Evolutionary conservation across 2,113 vertebrate genomes (phyloP).

Genomic region (Misgurnus anguillicaudatus): DNA sequence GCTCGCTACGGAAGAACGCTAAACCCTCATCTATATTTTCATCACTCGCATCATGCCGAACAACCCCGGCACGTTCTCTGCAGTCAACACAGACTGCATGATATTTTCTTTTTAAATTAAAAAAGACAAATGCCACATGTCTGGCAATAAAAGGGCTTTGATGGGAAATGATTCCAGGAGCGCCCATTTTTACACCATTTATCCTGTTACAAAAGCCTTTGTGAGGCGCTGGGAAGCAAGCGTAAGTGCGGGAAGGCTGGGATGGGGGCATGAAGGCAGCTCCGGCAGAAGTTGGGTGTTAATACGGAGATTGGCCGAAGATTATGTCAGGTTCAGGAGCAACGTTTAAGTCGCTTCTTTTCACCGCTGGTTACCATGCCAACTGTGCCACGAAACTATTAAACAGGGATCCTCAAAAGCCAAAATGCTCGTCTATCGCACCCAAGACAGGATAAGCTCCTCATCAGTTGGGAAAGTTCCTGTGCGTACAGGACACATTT

Average conservation of each 20-base stretch:
- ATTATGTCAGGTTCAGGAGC: slow-evolving; percentile 67
- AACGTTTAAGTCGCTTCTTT: slow-evolving; percentile 66
- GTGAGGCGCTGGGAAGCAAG: slow-evolving; percentile 48
- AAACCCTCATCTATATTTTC: slow-evolving; percentile 48
- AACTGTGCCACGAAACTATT: slow-evolving; percentile 70
- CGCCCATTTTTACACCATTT: slow-evolving; percentile 62
- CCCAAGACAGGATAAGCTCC: slow-evolving; percentile 67
- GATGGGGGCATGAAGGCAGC: slow-evolving; percentile 48
- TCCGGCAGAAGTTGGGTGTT: slow-evolving; percentile 61
- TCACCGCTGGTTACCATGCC: slow-evolving; percentile 71
- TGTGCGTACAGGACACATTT: slow-evolving; percentile 62
- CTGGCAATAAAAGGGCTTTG: slow-evolving; percentile 64
- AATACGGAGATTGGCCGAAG: slow-evolving; percentile 71
- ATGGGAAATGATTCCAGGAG: slow-evolving; percentile 64
- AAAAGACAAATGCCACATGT: slow-evolving; percentile 62
- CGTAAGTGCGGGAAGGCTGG: slow-evolving; percentile 32
- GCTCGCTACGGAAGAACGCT: slow-evolving; percentile 15
- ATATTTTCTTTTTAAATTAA: slow-evolving; percentile 61
- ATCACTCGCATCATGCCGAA: slow-evolving; percentile 36
- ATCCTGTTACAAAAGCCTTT: slow-evolving; percentile 62
- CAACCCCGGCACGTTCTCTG: slow-evolving; percentile 19
- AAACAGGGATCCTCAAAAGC: slow-evolving; percentile 59
- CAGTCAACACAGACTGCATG: slow-evolving; percentile 45
- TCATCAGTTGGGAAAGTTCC: slow-evolving; percentile 71
- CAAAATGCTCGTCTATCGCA: slow-evolving; percentile 63